Evolutionary conservation across 2,113 vertebrate species (phyloP).

Genomic region (Chionomys nivalis): DNA sequence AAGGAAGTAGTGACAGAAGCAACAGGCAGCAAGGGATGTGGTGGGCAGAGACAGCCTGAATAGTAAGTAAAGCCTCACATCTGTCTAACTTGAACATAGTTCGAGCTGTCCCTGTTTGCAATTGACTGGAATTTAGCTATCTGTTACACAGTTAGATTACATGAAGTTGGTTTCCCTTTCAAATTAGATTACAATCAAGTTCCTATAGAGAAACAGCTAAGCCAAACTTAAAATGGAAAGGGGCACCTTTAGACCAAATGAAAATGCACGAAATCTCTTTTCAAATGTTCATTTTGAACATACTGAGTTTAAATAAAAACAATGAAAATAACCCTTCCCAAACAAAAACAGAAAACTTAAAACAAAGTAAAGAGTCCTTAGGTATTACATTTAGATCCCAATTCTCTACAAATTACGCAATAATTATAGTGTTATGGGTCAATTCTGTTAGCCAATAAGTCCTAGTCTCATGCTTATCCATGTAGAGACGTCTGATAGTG

Average conservation of each 20-base stretch:
- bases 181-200: background rate
- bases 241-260: background rate
- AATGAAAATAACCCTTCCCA: background rate
- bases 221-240: background rate
- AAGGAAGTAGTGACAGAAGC: accelerated
- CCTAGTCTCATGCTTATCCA: accelerated
- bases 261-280: background rate
- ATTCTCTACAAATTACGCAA: background rate
- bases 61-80: background rate
- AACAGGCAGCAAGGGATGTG: accelerated
- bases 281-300: background rate
- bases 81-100: background rate
- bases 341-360: background rate
- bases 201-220: background rate
- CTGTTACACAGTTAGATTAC: background rate
- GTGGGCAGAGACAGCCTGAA: no score
- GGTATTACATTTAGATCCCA: no score
- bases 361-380: background rate
- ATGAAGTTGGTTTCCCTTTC: background rate
- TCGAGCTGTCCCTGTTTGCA: no score
- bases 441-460: accelerated
- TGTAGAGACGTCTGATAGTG: background rate
- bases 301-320: background rate
- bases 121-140: background rate
- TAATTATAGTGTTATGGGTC: background rate